Conservation (phyloP, 2,797 vertebrate species). For the Tokudaia tokunoshimensis region DNA sequence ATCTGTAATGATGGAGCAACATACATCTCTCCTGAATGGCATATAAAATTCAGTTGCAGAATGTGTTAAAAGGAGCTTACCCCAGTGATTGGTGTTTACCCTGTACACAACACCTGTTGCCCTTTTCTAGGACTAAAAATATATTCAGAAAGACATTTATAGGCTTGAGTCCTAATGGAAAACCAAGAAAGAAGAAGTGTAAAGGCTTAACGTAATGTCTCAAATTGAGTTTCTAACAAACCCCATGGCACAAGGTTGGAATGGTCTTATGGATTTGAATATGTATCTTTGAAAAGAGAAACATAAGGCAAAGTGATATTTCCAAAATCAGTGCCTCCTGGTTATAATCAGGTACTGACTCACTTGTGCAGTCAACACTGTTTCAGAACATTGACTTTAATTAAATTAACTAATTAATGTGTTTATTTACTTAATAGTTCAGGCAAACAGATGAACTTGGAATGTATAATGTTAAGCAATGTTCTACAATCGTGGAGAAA, state of each 20-base stretch:
- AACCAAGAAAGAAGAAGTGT: slow-evolving; percentile 50
- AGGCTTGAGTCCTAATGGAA: slow-evolving; percentile 12
- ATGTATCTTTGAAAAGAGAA: slow-evolving; percentile 10
- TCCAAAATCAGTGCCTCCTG: not conserved
- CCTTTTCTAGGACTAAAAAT: not conserved
- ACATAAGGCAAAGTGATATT: not conserved
- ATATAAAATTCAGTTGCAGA: not conserved
- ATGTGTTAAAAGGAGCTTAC: not conserved
- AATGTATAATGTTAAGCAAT: not conserved
- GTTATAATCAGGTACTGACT: not conserved
- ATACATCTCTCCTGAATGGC: not conserved
- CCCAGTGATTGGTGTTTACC: not conserved
- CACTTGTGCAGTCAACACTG: not conserved
- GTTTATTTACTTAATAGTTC: not conserved
- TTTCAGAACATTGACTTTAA: slow-evolving; percentile 15
- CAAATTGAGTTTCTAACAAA: slow-evolving; percentile 6
- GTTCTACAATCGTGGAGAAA: not conserved
- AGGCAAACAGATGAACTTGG: not conserved
- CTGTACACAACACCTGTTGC: not conserved
- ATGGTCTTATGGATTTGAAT: not conserved
- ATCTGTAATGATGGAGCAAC: not conserved
- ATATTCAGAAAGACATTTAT: slow-evolving; percentile 5
- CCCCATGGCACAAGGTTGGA: not conserved
- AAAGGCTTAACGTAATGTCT: not conserved
- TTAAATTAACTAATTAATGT: not conserved